Conservation (phyloP, 2,113 vertebrate genomes). For the Dolichallabes microphthalmus region DNA sequence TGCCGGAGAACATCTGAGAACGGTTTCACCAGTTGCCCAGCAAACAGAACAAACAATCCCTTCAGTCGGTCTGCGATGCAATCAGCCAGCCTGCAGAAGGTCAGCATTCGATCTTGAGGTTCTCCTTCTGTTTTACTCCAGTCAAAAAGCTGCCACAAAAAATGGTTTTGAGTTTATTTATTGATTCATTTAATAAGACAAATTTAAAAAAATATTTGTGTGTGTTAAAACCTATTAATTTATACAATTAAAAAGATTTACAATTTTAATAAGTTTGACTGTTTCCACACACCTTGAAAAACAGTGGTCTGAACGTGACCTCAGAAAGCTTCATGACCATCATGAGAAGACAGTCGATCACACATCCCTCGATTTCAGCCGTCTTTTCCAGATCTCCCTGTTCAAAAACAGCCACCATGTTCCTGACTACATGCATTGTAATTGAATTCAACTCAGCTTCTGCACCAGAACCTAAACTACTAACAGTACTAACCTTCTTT, state of each 20-base stretch:
- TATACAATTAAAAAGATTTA: too few relatives aligned
- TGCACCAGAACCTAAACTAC: neutral
- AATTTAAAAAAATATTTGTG: too few relatives aligned
- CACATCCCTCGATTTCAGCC: conserved; percentile 73
- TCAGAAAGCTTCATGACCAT: conserved; percentile 97
- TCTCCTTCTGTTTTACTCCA: conserved; percentile 82
- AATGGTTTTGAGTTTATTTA: neutral
- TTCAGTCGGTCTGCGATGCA: conserved; percentile 83
- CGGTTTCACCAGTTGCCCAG: conserved; percentile 88
- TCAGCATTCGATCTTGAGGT: conserved; percentile 81
- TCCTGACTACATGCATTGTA: neutral
- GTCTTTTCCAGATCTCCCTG: conserved; percentile 82
- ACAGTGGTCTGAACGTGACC: conserved; percentile 90
- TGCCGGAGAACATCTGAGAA: conserved; percentile 81
- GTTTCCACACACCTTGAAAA: conserved; percentile 85
- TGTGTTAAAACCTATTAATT: too few relatives aligned
- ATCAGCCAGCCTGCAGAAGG: conserved; percentile 83
- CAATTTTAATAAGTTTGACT: neutral
- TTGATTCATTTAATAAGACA: neutral
- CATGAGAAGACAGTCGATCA: conserved; percentile 83
- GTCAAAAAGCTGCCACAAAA: conserved; percentile 80
- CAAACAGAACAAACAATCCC: conserved; percentile 90
- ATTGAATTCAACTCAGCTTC: neutral
- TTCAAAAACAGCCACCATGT: conserved; percentile 4
- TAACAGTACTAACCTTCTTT: neutral